Evolutionary conservation across 2,888 invertebrate genomes (phyloP), one percentile per base, ranked within the genome.

Genomic region (Drosophila kanekoi): DNA sequence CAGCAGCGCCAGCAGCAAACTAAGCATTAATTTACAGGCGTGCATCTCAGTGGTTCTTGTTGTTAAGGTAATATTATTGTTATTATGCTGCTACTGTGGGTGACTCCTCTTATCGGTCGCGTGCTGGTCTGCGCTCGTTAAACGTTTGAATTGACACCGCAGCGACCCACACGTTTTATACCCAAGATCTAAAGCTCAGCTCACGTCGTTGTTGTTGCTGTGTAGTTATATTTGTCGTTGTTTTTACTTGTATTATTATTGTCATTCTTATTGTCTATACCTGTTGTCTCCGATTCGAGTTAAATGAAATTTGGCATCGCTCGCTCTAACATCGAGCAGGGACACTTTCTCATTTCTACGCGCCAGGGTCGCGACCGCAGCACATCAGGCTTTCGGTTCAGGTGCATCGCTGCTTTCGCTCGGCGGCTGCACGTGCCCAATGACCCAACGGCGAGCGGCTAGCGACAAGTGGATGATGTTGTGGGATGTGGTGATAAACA

Each of bases 91-190:
- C 43, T 44, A 28, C 28, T 28, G 28, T 28, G 62, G 28, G 43
- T 28, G 14, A 5, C 32, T 60, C 32, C 4, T 65, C 44, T 85
- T 70, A 76, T 85, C 67, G 69, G 77, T 60, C 79, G 79, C 77
- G 77, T 82, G 79, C 77, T 60, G 70, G 48, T 85, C 80, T 60
- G 65, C 47, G 66, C 61, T 71, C 71, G 82, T 70, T 67, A 65
- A 76, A 68, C 79, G 82, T 85, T 85, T 87, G 83, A 79, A 85
- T 60, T 85, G 79, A 81, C 75, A 60, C 59, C 59, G 49, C 10
- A 59, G 66, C 60, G 59, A 71, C 67, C 72, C 66, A 72, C 75
- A 77, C 81, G 86, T 81, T 85, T 85, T 86, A 83, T 80, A 70
- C 60, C 77, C 64, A 67, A 71, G 61, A 72, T 67, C 53, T 54